These are phyloP conservation scores for Drosophila kikkawai DNA, from an alignment of 1,140 invertebrate genomes.

Conservation along the genomic window DNA sequence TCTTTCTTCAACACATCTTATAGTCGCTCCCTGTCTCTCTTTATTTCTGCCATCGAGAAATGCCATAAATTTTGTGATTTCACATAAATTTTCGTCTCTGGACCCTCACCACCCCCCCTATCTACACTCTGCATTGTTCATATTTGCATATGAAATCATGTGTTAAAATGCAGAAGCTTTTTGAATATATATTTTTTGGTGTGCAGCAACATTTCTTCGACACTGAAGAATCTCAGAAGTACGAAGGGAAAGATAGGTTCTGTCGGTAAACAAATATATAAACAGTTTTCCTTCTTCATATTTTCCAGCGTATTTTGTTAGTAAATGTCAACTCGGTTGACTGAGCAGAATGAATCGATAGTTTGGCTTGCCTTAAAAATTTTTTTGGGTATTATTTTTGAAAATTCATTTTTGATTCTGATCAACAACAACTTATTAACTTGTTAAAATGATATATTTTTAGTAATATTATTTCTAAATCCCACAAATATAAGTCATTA, in stretches of 20 bases:
- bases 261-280: constrained; percentile 45
- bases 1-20: constrained; percentile 2
- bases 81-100: constrained; percentile 65
- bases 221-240: constrained; percentile 2
- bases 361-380: not conserved
- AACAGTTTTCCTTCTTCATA: constrained; percentile 26
- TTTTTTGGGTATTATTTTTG: not conserved
- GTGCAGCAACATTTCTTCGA: constrained; percentile 54
- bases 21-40: not conserved
- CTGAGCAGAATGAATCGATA: constrained; percentile 33
- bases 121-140: constrained; percentile 56
- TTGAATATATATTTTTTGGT: constrained; percentile 23
- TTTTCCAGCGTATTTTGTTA: constrained; percentile 33
- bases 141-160: constrained; percentile 82
- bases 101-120: not conserved
- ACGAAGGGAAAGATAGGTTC: not conserved
- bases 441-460: too few species aligned
- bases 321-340: constrained; percentile 36
- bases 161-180: constrained; percentile 76
- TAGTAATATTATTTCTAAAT: too few species aligned
- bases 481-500: too few species aligned
- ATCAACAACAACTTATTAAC: too few species aligned
- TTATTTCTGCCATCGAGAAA: constrained; percentile 48
- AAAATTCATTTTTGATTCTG: not conserved
- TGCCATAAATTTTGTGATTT: constrained; percentile 79